A percentile compares a stretch with the other conserved stretches of the same genome.
These are phyloP conservation scores for Fragum sueziense DNA, from an alignment of 2,888 invertebrate species.

Conservation along the genomic window DNA sequence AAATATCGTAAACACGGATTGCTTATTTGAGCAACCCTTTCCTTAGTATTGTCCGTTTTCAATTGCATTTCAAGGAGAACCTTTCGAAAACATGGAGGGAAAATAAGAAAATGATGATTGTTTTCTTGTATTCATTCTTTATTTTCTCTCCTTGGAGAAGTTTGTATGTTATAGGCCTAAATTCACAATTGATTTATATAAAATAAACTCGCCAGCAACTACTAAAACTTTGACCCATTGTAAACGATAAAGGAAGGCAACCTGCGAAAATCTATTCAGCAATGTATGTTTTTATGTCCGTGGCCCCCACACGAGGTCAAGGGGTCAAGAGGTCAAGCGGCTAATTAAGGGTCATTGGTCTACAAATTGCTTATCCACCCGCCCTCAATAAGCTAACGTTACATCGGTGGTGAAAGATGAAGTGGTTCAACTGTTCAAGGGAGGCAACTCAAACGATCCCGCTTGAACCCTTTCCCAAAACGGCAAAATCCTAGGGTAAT, in stretches of 20 bases:
- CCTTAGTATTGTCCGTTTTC: no score
- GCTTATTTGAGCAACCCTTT: constrained; percentile 16
- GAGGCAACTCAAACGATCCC: not conserved
- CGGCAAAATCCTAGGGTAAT: no score
- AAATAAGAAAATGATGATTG: no score
- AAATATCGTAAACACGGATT: constrained; percentile 15
- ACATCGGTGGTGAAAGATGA: not conserved
- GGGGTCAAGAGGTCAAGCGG: constrained; percentile 13
- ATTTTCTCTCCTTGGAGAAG: no score
- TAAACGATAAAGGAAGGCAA: no score
- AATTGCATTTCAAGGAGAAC: no score
- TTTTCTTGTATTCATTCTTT: no score
- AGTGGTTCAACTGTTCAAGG: not conserved
- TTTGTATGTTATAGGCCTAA: no score
- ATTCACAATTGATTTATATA: no score
- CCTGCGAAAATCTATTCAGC: constrained; percentile 15
- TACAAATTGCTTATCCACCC: constrained; percentile 10
- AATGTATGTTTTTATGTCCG: constrained; percentile 14
- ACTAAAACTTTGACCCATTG: no score
- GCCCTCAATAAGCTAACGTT: constrained; percentile 7
- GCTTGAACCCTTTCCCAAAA: not conserved
- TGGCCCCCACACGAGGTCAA: not conserved
- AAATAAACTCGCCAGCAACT: no score
- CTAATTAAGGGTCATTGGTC: constrained; percentile 26
- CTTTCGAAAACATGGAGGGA: no score